Base-by-base conservation (phyloP, 1,140 invertebrate genomes). In the Laodelphax striatellus region DNA sequence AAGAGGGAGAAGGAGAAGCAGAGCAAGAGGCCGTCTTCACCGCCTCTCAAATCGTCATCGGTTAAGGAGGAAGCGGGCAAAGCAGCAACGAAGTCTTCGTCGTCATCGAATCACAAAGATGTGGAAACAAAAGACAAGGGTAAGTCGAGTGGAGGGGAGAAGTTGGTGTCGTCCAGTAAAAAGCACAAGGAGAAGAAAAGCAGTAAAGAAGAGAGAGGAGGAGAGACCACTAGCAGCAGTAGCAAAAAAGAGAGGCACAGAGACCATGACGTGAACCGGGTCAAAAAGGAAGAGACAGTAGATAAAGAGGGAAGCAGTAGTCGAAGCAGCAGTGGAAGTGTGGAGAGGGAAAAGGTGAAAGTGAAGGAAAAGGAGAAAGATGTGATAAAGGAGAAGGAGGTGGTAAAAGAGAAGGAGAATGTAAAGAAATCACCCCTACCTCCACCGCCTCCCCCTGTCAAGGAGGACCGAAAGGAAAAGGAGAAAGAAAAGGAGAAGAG, bases 171-270 rank as follows among this genome's bases (percentile, higher is more conserved):
- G 10, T 38, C 34, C 3, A 38, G 34, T 38, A 38, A 38, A 38
- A 38, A 38, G 34, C 34, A 38, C 34, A 38, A 38, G 34, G 34
- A 38, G 34, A 38, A 38, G 34, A 38, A 69, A 75, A 67, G 62
- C 70, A 69, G n/a, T n/a, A n/a, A n/a, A n/a, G n/a, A n/a, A n/a
- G n/a, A n/a, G n/a, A n/a, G n/a, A n/a, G n/a, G 75, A 70, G 73
- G 76, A 59, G 72, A 77, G 69, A 75, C 77, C 67, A 72, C 75
- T 71, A 67, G 17, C 81, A 44, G 82, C 65, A 77, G 80, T 34
- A 68, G 75, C 66, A 62, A 70, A 69, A 76, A 71, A 73, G 76
- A 60, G 72, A 77, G 69, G 75, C 77, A 68, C 72, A 75, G 71
- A 67, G 19, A 81, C 46, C 81, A 61, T 21, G 43, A 61, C 52